Conservation (phyloP, 37 sponge, comb jelly and placozoan species). For the Petrosia ficiformis region DNA sequence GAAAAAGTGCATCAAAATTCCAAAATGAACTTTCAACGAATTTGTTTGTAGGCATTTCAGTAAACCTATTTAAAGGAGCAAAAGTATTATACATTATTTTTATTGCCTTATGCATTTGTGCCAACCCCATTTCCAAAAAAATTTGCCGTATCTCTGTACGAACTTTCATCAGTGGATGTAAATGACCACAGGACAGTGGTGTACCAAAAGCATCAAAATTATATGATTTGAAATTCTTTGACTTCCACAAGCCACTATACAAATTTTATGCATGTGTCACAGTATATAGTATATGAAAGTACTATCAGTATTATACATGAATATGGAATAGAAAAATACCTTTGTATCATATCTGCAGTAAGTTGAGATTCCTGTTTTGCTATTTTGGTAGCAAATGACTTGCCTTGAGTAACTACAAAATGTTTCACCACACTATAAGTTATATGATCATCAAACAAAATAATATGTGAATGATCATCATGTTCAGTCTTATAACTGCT, state of each 20-base stretch:
- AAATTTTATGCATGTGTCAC: background rate
- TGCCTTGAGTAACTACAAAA: conserved; percentile 72
- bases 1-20: conserved; percentile 99
- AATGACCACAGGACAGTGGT: conserved; percentile 78
- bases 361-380: conserved; percentile 79
- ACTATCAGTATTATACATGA: background rate
- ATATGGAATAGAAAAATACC: conserved; percentile 17
- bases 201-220: conserved; percentile 90
- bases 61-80: conserved; percentile 72
- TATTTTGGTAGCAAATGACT: conserved; percentile 61
- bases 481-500: background rate
- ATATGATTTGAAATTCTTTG: conserved; percentile 84
- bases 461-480: background rate
- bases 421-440: conserved; percentile 64
- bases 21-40: conserved; percentile 99
- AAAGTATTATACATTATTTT: background rate
- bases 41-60: conserved; percentile 98
- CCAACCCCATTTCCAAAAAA: conserved; percentile 96
- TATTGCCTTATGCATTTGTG: background rate
- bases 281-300: background rate
- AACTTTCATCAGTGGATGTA: conserved; percentile 97
- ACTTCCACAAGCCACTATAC: conserved; percentile 86
- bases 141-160: conserved; percentile 87
- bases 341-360: conserved; percentile 89
- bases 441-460: background rate